phyloP scores from a whole-genome alignment of 2,888 invertebrate genomes.

The Drosophila subsilvestris region DNA sequence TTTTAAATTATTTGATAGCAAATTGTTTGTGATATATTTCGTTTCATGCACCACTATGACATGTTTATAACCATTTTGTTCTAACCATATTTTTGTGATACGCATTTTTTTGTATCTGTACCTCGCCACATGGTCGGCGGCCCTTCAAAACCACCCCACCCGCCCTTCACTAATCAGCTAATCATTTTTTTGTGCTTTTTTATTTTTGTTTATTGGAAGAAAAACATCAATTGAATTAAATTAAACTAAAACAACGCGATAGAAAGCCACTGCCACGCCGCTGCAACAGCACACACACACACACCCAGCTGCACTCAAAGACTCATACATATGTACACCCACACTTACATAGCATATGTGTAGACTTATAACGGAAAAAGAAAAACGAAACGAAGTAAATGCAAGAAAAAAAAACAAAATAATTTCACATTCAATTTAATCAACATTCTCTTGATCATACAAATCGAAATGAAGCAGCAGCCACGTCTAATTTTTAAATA shows the following conservation, averaged over 20 bases:
- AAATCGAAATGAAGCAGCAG: constrained; percentile 66
- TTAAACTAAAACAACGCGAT: constrained; percentile 14
- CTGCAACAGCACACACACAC: constrained; percentile 32
- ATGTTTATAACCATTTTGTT: constrained; percentile 45
- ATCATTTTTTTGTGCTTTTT: constrained; percentile 6
- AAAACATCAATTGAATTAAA: constrained; percentile 24
- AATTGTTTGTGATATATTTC: constrained; percentile 71
- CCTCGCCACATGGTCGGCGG: constrained; percentile 2
- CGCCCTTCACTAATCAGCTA: background rate
- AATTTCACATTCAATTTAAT: constrained; percentile 66
- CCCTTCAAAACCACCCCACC: background rate
- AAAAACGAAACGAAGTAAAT: constrained; percentile 26
- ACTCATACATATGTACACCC: constrained; percentile 55
- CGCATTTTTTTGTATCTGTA: constrained; percentile 37
- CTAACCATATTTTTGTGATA: constrained; percentile 44
- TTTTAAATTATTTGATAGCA: constrained; percentile 58
- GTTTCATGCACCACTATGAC: constrained; percentile 51
- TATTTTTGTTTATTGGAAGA: background rate
- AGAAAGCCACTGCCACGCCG: constrained; percentile 52
- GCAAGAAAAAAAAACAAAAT: constrained; percentile 12
- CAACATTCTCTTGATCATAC: constrained; percentile 69
- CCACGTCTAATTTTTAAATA: constrained; percentile 77
- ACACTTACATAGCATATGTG: constrained; percentile 53
- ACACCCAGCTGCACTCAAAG: constrained; percentile 38
- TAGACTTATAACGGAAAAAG: constrained; percentile 65